Evolutionary conservation across 2,113 vertebrate species (phyloP), one percentile per base, ranked within the genome.

Genomic region (Hemiprocne comata): DNA sequence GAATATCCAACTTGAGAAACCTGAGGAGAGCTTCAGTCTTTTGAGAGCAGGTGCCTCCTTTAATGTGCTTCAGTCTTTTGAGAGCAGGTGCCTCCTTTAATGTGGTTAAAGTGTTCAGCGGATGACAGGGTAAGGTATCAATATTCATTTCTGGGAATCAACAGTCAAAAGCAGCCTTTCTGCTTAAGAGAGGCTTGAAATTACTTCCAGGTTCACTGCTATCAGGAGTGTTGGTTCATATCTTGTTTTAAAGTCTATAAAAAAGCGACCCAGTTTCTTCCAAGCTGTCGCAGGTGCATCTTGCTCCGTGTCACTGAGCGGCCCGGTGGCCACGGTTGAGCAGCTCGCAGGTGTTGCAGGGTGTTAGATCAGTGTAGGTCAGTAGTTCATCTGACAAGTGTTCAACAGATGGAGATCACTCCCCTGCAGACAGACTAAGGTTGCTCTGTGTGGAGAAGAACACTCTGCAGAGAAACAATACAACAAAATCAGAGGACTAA

Each of bases 1-100:
- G 76, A 89, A 96, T 62, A 89, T 70, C 36, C 70, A 93, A 88
- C 64, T 2, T 87, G 77, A 97, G 84, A 83, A 96, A 93, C 78
- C 16, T 0, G 1, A 89, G 82, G 65, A 76, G 64, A 89, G 36
- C 38, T 61, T 91, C 8, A 0, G 65, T 96, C 75, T 66, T 91
- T 70, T 0, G 3, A 87, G 48, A 33, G 18, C 73, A 88, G 72
- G 66, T 95, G 65, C n/a, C 50, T 92, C 36, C 76, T 76, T 91
- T 36, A 66, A 48, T 7, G 26, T 33, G 6, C 36, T 61, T 89
- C 8, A 0, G 66, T 96, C 72, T 67, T 91, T 70, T 0, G 3
- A 87, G 48, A 33, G 18, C 73, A 88, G 72, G 66, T 95, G 65
- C n/a, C 50, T 92, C 36, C 76, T 76, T 91, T 36, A 66, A 48